phyloP scores from a whole-genome alignment of 2,797 vertebrate species.

The Chelonia mydas region DNA sequence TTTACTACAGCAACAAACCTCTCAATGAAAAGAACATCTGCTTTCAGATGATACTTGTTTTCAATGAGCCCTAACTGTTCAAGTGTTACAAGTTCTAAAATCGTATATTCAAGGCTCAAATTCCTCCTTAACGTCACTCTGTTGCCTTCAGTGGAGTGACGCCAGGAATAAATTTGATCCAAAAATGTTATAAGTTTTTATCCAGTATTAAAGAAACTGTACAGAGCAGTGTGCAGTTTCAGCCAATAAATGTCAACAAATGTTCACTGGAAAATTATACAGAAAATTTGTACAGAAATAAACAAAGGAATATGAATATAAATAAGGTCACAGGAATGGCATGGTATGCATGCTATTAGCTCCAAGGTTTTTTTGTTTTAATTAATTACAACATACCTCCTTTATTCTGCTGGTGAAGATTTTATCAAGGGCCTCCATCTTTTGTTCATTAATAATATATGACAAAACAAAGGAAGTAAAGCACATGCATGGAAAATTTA shows the following conservation, averaged over 20 bases:
- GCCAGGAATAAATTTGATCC: not conserved
- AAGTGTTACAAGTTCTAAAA: not conserved
- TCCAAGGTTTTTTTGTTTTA: not conserved
- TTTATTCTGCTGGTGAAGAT: not conserved
- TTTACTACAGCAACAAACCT: not conserved
- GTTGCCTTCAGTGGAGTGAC: not conserved
- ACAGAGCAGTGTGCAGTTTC: not conserved
- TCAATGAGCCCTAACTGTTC: not conserved
- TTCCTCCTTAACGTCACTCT: not conserved
- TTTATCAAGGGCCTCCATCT: slow-evolving; percentile 22
- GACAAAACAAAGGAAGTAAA: not conserved
- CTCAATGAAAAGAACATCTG: not conserved
- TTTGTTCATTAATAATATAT: slow-evolving; percentile 8
- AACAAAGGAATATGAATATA: not conserved
- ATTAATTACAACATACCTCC: not conserved
- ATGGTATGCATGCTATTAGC: not conserved
- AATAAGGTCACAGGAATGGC: not conserved
- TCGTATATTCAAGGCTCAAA: not conserved
- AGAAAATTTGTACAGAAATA: not conserved
- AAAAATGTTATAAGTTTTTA: not conserved
- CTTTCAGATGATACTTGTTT: not conserved
- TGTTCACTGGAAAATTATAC: not conserved
- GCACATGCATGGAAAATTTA: slow-evolving; percentile 1
- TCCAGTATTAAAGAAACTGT: not conserved
- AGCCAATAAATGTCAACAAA: not conserved